These are phyloP conservation scores for Malurus splendens DNA, from an alignment of 2,797 vertebrate genomes.

Conservation along the genomic window DNA sequence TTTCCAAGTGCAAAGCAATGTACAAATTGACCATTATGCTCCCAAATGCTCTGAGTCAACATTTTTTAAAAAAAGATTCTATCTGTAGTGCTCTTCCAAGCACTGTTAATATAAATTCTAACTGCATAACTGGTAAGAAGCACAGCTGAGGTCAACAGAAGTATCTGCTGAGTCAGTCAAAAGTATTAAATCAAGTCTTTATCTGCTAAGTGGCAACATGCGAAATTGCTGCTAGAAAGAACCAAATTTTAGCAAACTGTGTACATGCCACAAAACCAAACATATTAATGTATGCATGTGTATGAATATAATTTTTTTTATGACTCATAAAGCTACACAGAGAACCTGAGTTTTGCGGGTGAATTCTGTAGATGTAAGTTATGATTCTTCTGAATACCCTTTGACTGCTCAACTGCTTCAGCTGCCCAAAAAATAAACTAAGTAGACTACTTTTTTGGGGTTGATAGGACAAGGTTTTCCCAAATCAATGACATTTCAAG, in stretches of 20 bases:
- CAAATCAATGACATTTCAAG: background rate
- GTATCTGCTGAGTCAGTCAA: slow-evolving; percentile 41
- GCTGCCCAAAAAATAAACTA: background rate
- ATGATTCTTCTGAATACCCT: background rate
- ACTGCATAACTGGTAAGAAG: background rate
- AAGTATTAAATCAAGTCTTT: background rate
- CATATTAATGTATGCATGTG: rapidly evolving
- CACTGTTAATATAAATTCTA: background rate
- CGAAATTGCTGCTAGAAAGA: background rate
- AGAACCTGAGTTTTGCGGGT: background rate
- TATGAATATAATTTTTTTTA: background rate
- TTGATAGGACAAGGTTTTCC: background rate
- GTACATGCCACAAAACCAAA: background rate
- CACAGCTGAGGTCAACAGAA: background rate
- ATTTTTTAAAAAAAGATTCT: background rate
- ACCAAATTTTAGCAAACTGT: background rate
- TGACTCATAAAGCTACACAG: background rate
- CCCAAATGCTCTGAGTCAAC: background rate
- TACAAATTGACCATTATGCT: slow-evolving; percentile 8
- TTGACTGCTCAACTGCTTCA: background rate
- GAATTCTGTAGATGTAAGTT: background rate
- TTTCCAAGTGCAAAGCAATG: background rate
- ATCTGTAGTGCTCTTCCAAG: slow-evolving; percentile 8
- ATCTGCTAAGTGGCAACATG: background rate
- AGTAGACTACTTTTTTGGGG: background rate